Conservation (phyloP, 2,888 invertebrate genomes). For the Globia sparganii region DNA sequence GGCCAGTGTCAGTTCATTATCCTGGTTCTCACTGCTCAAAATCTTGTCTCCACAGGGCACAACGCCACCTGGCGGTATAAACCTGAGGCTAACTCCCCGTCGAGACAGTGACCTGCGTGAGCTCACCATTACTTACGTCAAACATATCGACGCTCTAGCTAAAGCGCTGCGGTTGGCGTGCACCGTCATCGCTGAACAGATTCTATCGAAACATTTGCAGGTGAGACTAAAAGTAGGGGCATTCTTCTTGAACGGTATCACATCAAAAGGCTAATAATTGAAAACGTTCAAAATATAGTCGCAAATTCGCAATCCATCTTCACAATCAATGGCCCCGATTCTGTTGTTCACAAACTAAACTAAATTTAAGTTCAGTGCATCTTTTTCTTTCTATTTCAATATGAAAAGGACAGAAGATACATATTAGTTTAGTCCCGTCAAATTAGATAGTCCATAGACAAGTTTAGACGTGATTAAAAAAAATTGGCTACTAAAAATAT, state of each 20-base stretch:
- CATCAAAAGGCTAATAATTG: not conserved
- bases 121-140: slow-evolving; percentile 87
- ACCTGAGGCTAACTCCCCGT: slow-evolving; percentile 88
- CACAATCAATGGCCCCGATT: too few species aligned
- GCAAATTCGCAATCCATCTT: not conserved
- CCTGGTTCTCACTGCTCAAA: not conserved
- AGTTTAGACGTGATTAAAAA: too few species aligned
- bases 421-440: too few species aligned
- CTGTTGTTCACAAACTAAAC: too few species aligned
- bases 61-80: slow-evolving; percentile 90
- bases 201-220: slow-evolving; percentile 90
- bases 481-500: too few species aligned
- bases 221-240: slow-evolving; percentile 61
- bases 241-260: not conserved
- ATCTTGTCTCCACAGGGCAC: slow-evolving; percentile 81
- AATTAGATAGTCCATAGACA: too few species aligned
- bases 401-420: too few species aligned
- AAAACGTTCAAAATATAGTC: not conserved
- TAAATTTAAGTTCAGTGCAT: too few species aligned
- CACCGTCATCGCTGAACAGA: slow-evolving; percentile 88
- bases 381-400: too few species aligned
- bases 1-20: not conserved
- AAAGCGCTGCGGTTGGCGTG: slow-evolving; percentile 89
- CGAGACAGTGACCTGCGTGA: slow-evolving; percentile 89
- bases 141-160: slow-evolving; percentile 90